These are phyloP conservation scores for Sialia sialis DNA, from an alignment of 2,113 vertebrate species.

Conservation along the genomic window DNA sequence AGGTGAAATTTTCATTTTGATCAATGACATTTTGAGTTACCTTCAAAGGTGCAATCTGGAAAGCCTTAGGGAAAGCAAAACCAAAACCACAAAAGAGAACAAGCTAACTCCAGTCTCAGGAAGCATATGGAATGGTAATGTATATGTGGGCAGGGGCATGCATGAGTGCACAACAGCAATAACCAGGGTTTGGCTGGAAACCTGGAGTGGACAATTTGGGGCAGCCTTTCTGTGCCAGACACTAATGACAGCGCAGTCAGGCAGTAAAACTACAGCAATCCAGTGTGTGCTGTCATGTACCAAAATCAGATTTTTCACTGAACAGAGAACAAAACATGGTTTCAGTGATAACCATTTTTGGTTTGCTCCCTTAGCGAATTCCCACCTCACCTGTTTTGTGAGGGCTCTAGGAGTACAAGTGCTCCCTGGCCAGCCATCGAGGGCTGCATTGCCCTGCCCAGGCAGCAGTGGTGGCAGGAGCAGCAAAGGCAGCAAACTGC, in stretches of 20 bases:
- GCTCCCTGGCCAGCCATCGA: accelerated
- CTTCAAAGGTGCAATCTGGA: neutral
- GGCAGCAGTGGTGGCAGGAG: accelerated
- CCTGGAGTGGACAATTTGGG: neutral
- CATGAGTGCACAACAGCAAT: neutral
- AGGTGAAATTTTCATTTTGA: constrained; percentile 30
- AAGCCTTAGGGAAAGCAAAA: neutral
- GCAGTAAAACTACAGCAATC: neutral
- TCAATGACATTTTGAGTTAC: constrained; percentile 50
- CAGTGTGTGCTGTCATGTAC: accelerated
- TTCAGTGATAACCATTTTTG: neutral
- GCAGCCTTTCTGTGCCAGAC: neutral
- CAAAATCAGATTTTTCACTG: neutral
- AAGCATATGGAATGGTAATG: neutral
- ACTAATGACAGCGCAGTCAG: neutral
- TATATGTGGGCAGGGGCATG: accelerated
- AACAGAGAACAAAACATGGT: neutral
- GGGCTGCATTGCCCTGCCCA: neutral
- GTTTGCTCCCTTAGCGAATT: neutral
- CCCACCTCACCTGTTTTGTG: neutral
- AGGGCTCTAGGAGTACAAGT: neutral
- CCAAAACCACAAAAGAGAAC: neutral
- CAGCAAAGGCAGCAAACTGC: neutral
- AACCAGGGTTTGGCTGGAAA: neutral
- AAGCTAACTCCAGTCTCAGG: accelerated